Evolutionary conservation across 2,888 invertebrate species (phyloP).

Genomic region (Julus scanicus): DNA sequence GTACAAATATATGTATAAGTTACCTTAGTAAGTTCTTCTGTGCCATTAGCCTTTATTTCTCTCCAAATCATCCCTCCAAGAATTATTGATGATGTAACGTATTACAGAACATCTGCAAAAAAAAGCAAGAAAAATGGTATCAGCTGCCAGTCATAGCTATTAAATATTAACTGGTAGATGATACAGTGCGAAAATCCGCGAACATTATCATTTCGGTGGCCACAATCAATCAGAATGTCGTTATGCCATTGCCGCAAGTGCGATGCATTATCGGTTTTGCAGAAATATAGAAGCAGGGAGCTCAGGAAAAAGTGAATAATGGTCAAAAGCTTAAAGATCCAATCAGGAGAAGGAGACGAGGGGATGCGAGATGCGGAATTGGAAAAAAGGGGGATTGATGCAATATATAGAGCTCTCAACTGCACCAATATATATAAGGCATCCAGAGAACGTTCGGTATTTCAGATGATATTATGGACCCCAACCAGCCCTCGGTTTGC

Average conservation of each 20-base stretch:
- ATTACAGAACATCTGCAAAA: background rate
- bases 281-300: background rate
- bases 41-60: background rate
- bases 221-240: constrained; percentile 39
- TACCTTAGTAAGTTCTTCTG: background rate
- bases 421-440: background rate
- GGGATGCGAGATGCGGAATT: constrained; percentile 7
- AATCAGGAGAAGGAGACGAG: background rate
- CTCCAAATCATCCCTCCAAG: background rate
- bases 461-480: background rate
- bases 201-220: constrained; percentile 36
- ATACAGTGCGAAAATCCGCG: constrained; percentile 35
- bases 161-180: constrained; percentile 36
- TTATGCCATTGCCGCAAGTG: constrained; percentile 36
- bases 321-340: constrained; percentile 42
- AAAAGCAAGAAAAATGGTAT: background rate
- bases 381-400: constrained; percentile 15
- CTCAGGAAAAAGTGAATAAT: constrained; percentile 12
- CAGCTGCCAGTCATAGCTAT: background rate
- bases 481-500: background rate
- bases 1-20: background rate
- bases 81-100: constrained; percentile 15
- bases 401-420: background rate
- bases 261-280: constrained; percentile 39
- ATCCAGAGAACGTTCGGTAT: background rate